Percentiles rank a stretch among this genome's conserved stretches.
These are phyloP conservation scores for Scaptodrosophila latifasciaeformis DNA, from an alignment of 2,888 invertebrate species.

Conservation along the genomic window DNA sequence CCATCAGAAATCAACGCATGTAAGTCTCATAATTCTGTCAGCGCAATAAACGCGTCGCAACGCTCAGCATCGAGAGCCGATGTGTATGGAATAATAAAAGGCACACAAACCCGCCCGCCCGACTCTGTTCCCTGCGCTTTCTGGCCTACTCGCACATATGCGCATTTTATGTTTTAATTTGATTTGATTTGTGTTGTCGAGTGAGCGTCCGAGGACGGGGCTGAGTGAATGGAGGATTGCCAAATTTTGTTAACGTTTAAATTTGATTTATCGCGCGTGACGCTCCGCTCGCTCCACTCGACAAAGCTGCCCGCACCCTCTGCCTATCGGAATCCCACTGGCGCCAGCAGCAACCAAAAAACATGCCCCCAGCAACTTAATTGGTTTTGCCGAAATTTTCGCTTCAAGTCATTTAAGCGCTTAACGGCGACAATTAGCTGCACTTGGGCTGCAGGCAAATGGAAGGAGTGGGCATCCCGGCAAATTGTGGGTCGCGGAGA, in stretches of 20 bases:
- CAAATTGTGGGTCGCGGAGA: background rate
- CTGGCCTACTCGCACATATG: slow-evolving; percentile 16
- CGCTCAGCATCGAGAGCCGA: slow-evolving; percentile 55
- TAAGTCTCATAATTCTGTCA: slow-evolving; percentile 70
- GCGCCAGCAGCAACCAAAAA: background rate
- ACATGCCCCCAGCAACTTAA: slow-evolving; percentile 48
- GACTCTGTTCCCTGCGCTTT: slow-evolving; percentile 18
- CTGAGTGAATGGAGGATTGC: too few species aligned
- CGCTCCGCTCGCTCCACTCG: slow-evolving; percentile 11
- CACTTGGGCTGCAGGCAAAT: slow-evolving; percentile 33
- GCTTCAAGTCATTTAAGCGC: slow-evolving; percentile 14
- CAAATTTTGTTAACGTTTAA: slow-evolving; percentile 67
- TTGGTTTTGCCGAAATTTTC: slow-evolving; percentile 52
- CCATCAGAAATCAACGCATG: slow-evolving; percentile 60
- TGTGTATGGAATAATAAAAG: slow-evolving; percentile 65
- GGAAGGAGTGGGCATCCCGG: background rate
- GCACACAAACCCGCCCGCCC: slow-evolving; percentile 37
- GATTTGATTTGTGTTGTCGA: slow-evolving; percentile 67
- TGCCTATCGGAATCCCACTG: background rate
- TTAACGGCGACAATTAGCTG: slow-evolving; percentile 56
- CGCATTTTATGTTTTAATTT: slow-evolving; percentile 71
- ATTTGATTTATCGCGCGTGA: slow-evolving; percentile 67
- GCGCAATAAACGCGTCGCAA: slow-evolving; percentile 68
- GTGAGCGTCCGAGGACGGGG: too few species aligned
- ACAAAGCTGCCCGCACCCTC: background rate